Conservation (phyloP, 2,888 invertebrate species). For the Nipponacmea schrenckii region DNA sequence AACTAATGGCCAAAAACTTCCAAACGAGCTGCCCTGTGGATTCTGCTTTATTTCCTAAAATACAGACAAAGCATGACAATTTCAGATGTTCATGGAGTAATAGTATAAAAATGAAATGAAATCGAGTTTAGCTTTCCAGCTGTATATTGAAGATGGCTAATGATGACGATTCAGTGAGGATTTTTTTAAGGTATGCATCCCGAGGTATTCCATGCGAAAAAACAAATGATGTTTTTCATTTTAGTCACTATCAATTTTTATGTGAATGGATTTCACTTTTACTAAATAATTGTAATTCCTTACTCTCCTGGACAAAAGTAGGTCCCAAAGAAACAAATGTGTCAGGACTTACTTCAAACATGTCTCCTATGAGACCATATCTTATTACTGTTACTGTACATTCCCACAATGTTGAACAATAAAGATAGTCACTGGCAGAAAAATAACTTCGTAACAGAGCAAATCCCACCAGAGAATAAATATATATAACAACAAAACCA, state of each 20-base stretch:
- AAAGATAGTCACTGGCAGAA: conserved; percentile 57
- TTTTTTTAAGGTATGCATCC: no score
- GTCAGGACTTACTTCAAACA: conserved; percentile 61
- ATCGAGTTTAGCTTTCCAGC: no score
- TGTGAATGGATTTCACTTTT: not conserved
- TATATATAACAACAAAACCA: conserved; percentile 66
- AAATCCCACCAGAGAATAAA: conserved; percentile 66
- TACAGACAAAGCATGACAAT: not conserved
- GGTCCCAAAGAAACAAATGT: no score
- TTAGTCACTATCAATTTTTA: not conserved
- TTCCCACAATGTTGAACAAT: conserved; percentile 65
- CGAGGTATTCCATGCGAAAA: no score
- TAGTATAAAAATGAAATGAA: no score
- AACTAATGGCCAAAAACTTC: conserved; percentile 60
- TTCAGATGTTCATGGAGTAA: not conserved
- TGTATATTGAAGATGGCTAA: not conserved
- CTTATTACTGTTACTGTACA: conserved; percentile 67
- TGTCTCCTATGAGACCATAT: conserved; percentile 67
- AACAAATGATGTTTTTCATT: no score
- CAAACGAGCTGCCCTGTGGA: conserved; percentile 47
- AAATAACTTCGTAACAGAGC: conserved; percentile 63
- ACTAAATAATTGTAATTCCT: not conserved
- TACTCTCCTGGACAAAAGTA: no score
- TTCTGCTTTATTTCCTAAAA: conserved; percentile 51
- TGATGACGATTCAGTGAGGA: not conserved